These are phyloP conservation scores for Poecilia picta DNA, from an alignment of 2,797 vertebrate genomes.

Conservation along the genomic window DNA sequence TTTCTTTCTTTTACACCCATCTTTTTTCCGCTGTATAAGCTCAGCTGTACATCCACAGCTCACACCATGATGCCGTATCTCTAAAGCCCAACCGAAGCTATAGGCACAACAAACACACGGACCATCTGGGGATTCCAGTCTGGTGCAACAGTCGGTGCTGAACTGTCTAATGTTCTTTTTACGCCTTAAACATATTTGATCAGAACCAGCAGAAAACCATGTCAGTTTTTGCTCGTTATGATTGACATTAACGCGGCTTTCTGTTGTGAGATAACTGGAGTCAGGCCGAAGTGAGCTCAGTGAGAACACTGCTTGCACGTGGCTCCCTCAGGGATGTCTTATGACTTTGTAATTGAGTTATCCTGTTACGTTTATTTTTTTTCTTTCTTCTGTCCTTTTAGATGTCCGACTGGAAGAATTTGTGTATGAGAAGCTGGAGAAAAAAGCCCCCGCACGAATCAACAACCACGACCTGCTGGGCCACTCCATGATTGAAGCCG, in stretches of 20 bases:
- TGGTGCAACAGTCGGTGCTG: background rate
- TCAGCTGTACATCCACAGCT: conserved; percentile 63
- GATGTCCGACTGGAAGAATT: conserved; percentile 98
- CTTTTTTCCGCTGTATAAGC: conserved; percentile 32
- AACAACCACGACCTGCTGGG: conserved; percentile 96
- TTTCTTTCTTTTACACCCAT: background rate
- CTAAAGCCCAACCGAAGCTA: conserved; percentile 17
- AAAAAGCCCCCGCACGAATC: conserved; percentile 92
- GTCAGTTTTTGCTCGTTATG: background rate
- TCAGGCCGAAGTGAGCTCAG: background rate
- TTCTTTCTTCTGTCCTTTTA: conserved; percentile 45
- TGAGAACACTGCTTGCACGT: conserved; percentile 1
- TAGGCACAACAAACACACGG: conserved; percentile 46
- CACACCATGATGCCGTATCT: conserved; percentile 48
- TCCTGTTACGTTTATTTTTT: conserved; percentile 55
- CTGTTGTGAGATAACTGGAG: conserved; percentile 1
- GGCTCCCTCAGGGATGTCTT: conserved; percentile 54
- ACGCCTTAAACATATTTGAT: conserved; percentile 9
- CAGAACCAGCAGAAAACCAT: background rate
- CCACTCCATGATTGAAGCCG: conserved; percentile 94
- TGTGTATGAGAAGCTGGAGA: conserved; percentile 97
- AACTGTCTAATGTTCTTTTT: background rate
- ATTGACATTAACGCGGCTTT: conserved; percentile 6
- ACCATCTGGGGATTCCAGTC: conserved; percentile 28
- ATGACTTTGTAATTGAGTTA: conserved; percentile 77